A percentile compares a stretch with the other conserved stretches of the same genome.
Evolutionary conservation across 2,797 vertebrate species (phyloP).

Genomic region (Arremon aurantiirostris): DNA sequence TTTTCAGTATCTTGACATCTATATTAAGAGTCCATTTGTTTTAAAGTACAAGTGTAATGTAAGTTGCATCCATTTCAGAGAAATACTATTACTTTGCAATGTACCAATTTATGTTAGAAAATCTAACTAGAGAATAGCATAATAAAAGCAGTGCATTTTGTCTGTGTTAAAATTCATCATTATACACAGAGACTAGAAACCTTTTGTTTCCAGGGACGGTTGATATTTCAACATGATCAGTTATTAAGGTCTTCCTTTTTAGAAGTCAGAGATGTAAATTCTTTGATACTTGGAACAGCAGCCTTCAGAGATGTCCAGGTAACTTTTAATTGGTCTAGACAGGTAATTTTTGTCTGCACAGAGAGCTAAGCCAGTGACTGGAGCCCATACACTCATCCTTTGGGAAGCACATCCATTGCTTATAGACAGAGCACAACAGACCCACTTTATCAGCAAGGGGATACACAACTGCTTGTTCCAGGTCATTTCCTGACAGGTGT

Average conservation of each 20-base stretch:
- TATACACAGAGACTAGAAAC: background rate
- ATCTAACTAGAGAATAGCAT: background rate
- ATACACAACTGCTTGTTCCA: background rate
- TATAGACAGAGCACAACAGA: background rate
- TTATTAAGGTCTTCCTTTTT: background rate
- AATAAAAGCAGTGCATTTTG: background rate
- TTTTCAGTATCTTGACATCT: background rate
- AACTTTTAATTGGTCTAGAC: background rate
- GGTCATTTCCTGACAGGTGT: background rate
- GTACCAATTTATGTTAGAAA: background rate
- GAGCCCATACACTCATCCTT: background rate
- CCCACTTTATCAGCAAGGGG: background rate
- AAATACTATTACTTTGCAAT: background rate
- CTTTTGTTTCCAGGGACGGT: background rate
- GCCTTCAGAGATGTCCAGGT: background rate
- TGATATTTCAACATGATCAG: background rate
- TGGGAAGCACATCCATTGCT: background rate
- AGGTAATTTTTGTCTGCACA: background rate
- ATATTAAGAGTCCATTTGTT: background rate
- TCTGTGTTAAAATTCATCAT: background rate
- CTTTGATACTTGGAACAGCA: background rate
- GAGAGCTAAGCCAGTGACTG: background rate
- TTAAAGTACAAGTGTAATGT: background rate
- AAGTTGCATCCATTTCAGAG: background rate
- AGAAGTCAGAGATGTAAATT: background rate